phyloP scores from a whole-genome alignment of 2,888 invertebrate genomes.

The Papilio elwesi region DNA sequence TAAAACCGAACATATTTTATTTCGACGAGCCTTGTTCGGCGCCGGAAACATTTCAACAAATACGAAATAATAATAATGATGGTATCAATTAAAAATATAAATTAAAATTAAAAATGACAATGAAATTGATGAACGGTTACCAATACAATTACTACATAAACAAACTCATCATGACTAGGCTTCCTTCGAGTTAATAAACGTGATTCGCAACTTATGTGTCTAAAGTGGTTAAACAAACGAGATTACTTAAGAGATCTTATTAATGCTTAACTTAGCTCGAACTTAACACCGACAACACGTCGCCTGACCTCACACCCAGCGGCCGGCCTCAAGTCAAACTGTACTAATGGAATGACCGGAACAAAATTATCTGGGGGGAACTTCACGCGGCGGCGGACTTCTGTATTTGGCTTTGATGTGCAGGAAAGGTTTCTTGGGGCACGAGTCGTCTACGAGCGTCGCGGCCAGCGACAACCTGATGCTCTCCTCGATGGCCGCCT shows the following conservation, averaged over 20 bases:
- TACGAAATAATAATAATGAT: constrained; percentile 49
- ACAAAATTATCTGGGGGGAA: constrained; percentile 82
- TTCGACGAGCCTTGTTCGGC: constrained; percentile 45
- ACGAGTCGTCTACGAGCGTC: constrained; percentile 65
- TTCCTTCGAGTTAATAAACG: constrained; percentile 57
- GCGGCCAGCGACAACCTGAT: constrained; percentile 75
- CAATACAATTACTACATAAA: constrained; percentile 47
- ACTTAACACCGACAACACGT: constrained; percentile 27
- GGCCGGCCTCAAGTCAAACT: constrained; percentile 40
- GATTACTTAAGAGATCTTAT: constrained; percentile 75
- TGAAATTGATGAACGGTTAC: constrained; percentile 49
- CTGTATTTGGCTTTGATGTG: constrained; percentile 90
- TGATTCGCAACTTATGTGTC: constrained; percentile 53
- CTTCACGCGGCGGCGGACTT: constrained; percentile 86
- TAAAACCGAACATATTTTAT: constrained; percentile 52
- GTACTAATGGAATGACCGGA: constrained; percentile 66
- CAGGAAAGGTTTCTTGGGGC: constrained; percentile 83
- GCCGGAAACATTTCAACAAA: constrained; percentile 44
- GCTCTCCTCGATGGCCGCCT: constrained; percentile 80
- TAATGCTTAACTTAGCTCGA: constrained; percentile 57
- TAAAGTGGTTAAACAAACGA: constrained; percentile 57
- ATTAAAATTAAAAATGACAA: constrained; percentile 49
- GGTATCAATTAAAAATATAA: constrained; percentile 48
- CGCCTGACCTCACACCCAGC: not conserved
- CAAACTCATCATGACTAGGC: constrained; percentile 68